A percentile compares a stretch with the other conserved stretches of the same genome.
Evolutionary conservation across 2,888 invertebrate species (phyloP).

Genomic region (Camponotus fellah): DNA sequence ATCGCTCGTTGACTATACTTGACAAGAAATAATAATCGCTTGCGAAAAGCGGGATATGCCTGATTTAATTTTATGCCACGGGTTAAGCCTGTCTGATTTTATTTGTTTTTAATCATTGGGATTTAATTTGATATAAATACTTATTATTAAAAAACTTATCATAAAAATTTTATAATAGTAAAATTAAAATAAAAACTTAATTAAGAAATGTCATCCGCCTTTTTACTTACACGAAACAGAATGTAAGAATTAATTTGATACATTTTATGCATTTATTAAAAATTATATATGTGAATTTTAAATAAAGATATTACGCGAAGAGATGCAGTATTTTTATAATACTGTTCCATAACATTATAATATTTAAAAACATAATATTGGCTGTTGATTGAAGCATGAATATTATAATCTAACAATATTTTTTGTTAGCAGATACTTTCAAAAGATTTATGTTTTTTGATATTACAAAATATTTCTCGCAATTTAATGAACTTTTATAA

Average conservation of each 20-base stretch:
- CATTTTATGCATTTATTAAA: background rate
- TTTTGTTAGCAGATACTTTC: background rate
- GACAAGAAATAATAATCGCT: slow-evolving; percentile 76
- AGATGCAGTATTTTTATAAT: background rate
- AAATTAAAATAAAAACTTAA: background rate
- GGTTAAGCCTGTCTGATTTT: background rate
- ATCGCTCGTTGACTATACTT: slow-evolving; percentile 70
- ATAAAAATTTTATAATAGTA: too few species aligned
- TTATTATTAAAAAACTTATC: too few species aligned
- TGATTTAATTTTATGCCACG: slow-evolving; percentile 13
- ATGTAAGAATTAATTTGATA: background rate
- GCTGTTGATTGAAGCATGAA: background rate
- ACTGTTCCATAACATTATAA: background rate
- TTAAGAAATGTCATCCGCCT: background rate
- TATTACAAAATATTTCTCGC: background rate
- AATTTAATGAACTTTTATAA: slow-evolving; percentile 12
- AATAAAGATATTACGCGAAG: background rate
- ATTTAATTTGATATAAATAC: background rate
- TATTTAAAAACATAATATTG: background rate
- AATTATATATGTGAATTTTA: background rate
- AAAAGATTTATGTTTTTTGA: slow-evolving; percentile 4
- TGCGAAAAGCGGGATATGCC: background rate
- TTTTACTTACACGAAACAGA: background rate
- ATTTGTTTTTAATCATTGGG: background rate
- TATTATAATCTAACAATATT: background rate